phyloP scores from a whole-genome alignment of 1,140 invertebrate genomes.

The Steinernema feltiae region DNA sequence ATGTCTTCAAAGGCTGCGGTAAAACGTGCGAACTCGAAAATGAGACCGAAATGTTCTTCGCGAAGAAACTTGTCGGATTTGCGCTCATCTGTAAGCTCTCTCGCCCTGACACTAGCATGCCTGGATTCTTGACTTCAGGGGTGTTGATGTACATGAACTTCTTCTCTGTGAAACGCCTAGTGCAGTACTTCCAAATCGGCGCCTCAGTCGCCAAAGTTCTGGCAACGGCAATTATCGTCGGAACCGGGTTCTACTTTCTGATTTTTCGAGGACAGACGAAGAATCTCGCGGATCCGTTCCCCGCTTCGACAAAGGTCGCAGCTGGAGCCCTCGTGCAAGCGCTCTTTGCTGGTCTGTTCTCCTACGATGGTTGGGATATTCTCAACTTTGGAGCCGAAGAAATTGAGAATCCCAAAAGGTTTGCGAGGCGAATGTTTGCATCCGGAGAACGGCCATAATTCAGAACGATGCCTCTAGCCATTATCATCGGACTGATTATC shows the following conservation, averaged over 20 bases:
- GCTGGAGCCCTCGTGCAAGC: conserved; percentile 24
- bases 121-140: too few relatives aligned
- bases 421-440: not conserved
- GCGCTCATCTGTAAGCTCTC: conserved; percentile 44
- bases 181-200: conserved; percentile 44
- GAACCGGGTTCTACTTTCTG: conserved; percentile 38
- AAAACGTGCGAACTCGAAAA: not conserved
- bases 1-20: conserved; percentile 35
- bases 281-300: conserved; percentile 42
- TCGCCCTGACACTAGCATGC: too few relatives aligned
- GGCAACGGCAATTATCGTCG: conserved; percentile 30
- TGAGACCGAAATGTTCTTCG: not conserved
- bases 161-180: conserved; percentile 27
- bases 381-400: conserved; percentile 48
- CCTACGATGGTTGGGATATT: conserved; percentile 49
- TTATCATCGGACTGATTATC: conserved; percentile 39
- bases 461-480: conserved; percentile 48
- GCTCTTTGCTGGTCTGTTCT: conserved; percentile 42
- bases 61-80: conserved; percentile 34
- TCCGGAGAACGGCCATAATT: not conserved
- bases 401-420: conserved; percentile 42
- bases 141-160: not conserved
- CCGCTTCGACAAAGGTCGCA: not conserved
- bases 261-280: conserved; percentile 44
- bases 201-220: conserved; percentile 44